Evolutionary conservation across 2,113 vertebrate genomes (phyloP).

Genomic region (Ivindomyrus marchei): DNA sequence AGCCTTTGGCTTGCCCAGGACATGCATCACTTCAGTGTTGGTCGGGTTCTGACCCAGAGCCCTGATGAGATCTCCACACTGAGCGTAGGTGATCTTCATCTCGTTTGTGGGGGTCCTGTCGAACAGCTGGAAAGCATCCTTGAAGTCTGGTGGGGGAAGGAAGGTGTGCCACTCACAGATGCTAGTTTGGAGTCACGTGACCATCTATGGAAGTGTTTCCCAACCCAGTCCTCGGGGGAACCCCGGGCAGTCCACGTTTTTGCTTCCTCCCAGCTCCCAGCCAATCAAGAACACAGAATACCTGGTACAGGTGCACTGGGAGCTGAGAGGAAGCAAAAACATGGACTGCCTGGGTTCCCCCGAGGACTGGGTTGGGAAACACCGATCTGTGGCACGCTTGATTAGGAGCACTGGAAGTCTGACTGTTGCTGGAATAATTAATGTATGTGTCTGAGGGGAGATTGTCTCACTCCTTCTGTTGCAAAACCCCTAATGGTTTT

Average conservation of each 20-base stretch:
- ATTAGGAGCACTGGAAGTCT: background rate
- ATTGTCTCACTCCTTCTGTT: background rate
- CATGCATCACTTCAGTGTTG: conserved; percentile 60
- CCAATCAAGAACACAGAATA: too few relatives aligned
- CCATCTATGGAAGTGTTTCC: background rate
- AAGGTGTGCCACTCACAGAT: background rate
- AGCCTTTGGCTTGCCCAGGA: conserved; percentile 64
- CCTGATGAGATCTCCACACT: conserved; percentile 65
- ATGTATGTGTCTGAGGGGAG: background rate
- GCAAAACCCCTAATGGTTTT: background rate
- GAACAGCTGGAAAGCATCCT: conserved; percentile 68
- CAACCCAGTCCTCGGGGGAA: too few relatives aligned
- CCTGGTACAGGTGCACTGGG: too few relatives aligned
- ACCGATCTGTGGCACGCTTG: background rate
- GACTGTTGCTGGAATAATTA: background rate
- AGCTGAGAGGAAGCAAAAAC: too few relatives aligned
- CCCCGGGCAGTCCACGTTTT: too few relatives aligned
- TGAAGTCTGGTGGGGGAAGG: conserved; percentile 54
- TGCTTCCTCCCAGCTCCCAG: too few relatives aligned
- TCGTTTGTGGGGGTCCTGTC: conserved; percentile 63
- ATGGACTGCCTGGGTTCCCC: too few relatives aligned
- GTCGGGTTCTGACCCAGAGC: conserved; percentile 72
- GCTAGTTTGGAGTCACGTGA: background rate
- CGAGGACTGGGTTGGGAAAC: too few relatives aligned
- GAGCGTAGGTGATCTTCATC: conserved; percentile 64